Percentiles rank a stretch among this genome's conserved stretches.
Evolutionary conservation across 2,888 invertebrate genomes (phyloP).

Genomic region (Sinopyrophorus schimmeli): DNA sequence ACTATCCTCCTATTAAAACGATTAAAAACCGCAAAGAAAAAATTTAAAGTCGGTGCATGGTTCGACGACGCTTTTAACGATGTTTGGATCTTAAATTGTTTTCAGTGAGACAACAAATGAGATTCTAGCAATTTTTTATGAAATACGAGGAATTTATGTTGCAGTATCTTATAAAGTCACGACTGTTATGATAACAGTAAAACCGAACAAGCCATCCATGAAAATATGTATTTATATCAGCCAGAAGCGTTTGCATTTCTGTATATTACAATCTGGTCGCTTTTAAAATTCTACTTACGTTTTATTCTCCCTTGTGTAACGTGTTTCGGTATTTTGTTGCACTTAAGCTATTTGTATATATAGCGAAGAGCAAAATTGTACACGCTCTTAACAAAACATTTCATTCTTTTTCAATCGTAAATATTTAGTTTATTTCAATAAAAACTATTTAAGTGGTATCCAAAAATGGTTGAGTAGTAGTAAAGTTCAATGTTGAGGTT

Average conservation of each 20-base stretch:
- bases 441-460: too few species aligned
- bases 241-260: constrained; percentile 32
- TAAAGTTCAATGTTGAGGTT: too few species aligned
- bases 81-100: constrained; percentile 21
- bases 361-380: too few species aligned
- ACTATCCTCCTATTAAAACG: constrained; percentile 31
- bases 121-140: constrained; percentile 25
- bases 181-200: constrained; percentile 38
- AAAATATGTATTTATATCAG: constrained; percentile 39
- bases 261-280: constrained; percentile 18
- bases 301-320: constrained; percentile 24
- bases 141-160: constrained; percentile 25
- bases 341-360: too few species aligned
- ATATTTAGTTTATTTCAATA: too few species aligned
- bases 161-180: constrained; percentile 32
- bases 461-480: too few species aligned
- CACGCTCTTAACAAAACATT: too few species aligned
- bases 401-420: too few species aligned
- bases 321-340: constrained; percentile 23
- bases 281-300: constrained; percentile 23
- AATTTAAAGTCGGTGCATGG: not conserved
- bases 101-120: constrained; percentile 15
- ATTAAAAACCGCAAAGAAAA: constrained; percentile 19
- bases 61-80: constrained; percentile 14
- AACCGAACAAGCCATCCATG: constrained; percentile 38